phyloP scores from a whole-genome alignment of 2,113 vertebrate species.

The Cercocebus atys region DNA sequence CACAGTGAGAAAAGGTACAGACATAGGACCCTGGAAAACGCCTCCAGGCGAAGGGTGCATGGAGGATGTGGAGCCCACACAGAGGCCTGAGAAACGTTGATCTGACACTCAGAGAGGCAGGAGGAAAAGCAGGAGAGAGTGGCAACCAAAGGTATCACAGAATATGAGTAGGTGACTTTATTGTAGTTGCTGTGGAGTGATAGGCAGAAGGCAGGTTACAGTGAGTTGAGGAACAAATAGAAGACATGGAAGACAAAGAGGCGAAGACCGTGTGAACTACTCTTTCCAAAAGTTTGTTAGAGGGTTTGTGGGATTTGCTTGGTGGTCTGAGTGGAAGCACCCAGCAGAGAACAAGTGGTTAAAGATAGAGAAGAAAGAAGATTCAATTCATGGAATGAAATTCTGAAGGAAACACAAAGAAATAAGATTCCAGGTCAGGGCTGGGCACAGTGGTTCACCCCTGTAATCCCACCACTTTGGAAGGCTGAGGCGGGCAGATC shows the following conservation, averaged over 20 bases:
- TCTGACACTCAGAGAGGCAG: rapidly evolving
- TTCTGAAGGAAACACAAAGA: background rate
- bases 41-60: too few species aligned
- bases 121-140: background rate
- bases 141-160: background rate
- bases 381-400: background rate
- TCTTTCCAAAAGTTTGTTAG: background rate
- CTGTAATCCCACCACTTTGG: too few species aligned
- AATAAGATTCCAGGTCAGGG: background rate
- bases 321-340: background rate
- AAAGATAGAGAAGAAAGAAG: background rate
- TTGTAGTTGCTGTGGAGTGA: background rate
- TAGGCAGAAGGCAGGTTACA: background rate
- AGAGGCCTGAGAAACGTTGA: too few species aligned
- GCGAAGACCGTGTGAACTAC: background rate
- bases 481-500: too few species aligned
- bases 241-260: background rate
- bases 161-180: background rate
- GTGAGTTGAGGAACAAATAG: background rate
- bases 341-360: background rate
- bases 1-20: background rate
- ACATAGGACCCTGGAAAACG: background rate
- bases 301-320: background rate
- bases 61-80: background rate
- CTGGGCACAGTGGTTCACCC: too few species aligned